Evolutionary conservation across 1,140 invertebrate genomes (phyloP).

Genomic region (Zaprionus lachaisei): DNA sequence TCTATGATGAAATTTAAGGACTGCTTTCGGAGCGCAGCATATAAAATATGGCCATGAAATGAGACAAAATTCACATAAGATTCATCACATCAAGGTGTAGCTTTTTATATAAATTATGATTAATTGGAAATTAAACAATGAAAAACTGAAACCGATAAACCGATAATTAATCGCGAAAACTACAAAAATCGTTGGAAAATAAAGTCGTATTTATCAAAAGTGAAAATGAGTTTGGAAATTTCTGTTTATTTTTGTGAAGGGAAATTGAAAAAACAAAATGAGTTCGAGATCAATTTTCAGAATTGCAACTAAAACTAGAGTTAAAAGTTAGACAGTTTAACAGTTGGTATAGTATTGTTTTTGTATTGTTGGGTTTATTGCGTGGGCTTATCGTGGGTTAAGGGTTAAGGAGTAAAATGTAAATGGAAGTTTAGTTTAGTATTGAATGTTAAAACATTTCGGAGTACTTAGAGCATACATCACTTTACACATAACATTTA

Average conservation of each 20-base stretch:
- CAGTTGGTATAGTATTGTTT: neutral
- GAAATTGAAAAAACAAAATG: neutral
- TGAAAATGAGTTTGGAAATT: neutral
- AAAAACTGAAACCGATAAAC: constrained; percentile 34
- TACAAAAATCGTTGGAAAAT: constrained; percentile 60
- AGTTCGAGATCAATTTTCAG: neutral
- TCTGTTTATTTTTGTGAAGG: neutral
- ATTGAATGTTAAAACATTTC: neutral
- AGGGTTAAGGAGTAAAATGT: neutral
- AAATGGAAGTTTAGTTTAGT: constrained; percentile 3
- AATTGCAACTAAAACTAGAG: neutral
- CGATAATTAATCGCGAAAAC: constrained; percentile 44
- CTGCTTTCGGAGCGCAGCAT: constrained; percentile 53
- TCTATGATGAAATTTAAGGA: constrained; percentile 47
- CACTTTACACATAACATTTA: constrained; percentile 26
- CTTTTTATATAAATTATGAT: constrained; percentile 62
- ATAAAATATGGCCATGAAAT: constrained; percentile 60
- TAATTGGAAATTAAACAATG: constrained; percentile 16
- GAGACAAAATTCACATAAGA: constrained; percentile 27
- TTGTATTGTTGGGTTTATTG: constrained; percentile 19
- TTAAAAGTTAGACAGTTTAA: neutral
- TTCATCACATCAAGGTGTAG: constrained; percentile 52
- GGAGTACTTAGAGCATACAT: constrained; percentile 29
- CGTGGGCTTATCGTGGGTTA: neutral
- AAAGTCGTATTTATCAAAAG: constrained; percentile 69